Evolutionary conservation across 2,797 vertebrate species (phyloP), one percentile per base, ranked within the genome.

Genomic region (Denticeps clupeoides): DNA sequence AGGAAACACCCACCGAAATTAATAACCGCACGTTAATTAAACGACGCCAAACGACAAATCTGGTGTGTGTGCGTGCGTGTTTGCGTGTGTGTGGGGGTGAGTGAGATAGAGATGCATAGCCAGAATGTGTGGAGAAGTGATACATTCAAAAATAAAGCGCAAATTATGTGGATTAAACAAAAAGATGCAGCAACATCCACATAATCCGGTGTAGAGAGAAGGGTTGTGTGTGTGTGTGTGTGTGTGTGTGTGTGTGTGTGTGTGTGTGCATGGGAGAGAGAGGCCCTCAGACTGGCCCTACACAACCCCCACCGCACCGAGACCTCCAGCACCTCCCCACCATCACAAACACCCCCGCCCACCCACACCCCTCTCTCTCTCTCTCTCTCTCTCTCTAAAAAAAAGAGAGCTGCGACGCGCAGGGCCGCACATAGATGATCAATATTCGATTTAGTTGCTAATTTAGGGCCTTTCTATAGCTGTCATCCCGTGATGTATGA

Each of bases 371-470:
- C 73, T 74, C 69, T 69, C 61, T 58, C 55, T 71, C 59, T 70
- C 72, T 59, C 62, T 61, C 72, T 45, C 49, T 21, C 25, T 54
- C 65, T 48, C 65, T 47, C 51, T 51, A 69, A 79, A 76, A 67
- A 70, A 74, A 68, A 78, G 74, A 83, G 84, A 84, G 83, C 83
- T 80, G 75, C 86, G 83, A 87, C 85, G 81, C 62, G 84, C 84
- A 82, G 87, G 82, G 80, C 83, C 80, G 81, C 82, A 85, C 83
- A 84, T 84, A 82, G 75, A 82, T 93, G 89, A 93, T 93, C 90
- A 91, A 93, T 93, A 93, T 90, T 92, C 89, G 89, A 93, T 93
- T 93, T 93, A 92, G 89, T 88, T 93, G 90, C 89, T 93, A 93
- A 93, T 93, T 92, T 91, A 89, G 84, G 86, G 89, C 87, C 88